These are phyloP conservation scores for Spodoptera littoralis DNA, from an alignment of 2,888 invertebrate genomes.

Conservation along the genomic window DNA sequence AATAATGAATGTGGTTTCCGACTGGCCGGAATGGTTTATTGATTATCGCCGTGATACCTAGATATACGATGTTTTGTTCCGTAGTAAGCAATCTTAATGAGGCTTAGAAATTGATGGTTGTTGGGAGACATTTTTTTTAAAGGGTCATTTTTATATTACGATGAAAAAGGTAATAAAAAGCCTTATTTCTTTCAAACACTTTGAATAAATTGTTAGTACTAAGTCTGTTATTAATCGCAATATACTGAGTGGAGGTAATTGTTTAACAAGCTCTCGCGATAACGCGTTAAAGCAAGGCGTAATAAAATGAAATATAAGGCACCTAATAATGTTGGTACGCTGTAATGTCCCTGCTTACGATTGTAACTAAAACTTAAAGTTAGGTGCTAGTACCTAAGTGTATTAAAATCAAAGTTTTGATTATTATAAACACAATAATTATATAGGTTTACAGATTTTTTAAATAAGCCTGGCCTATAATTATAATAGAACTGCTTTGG, in stretches of 20 bases:
- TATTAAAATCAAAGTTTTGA: too few species aligned
- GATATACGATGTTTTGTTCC: slow-evolving; percentile 35
- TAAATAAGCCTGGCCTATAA: too few species aligned
- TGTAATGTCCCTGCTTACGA: too few species aligned
- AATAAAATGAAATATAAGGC: slow-evolving; percentile 10
- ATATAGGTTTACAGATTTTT: too few species aligned
- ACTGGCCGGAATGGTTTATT: slow-evolving; percentile 62
- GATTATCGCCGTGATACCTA: slow-evolving; percentile 58
- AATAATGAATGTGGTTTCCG: slow-evolving; percentile 73
- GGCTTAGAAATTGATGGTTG: slow-evolving; percentile 24
- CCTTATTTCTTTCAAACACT: neutral
- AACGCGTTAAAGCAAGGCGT: neutral
- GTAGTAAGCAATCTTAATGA: slow-evolving; percentile 7
- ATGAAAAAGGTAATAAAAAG: too few species aligned
- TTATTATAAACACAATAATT: too few species aligned
- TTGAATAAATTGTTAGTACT: neutral
- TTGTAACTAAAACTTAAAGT: too few species aligned
- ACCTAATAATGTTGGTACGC: too few species aligned
- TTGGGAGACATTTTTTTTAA: neutral
- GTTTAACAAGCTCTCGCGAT: slow-evolving; percentile 3
- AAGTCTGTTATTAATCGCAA: slow-evolving; percentile 17
- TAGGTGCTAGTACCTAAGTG: too few species aligned
- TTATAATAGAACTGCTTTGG: too few species aligned
- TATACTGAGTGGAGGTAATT: slow-evolving; percentile 1
- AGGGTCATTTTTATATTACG: too few species aligned